Evolutionary conservation across 1,140 invertebrate species (phyloP).

Genomic region (Littorina saxatilis): DNA sequence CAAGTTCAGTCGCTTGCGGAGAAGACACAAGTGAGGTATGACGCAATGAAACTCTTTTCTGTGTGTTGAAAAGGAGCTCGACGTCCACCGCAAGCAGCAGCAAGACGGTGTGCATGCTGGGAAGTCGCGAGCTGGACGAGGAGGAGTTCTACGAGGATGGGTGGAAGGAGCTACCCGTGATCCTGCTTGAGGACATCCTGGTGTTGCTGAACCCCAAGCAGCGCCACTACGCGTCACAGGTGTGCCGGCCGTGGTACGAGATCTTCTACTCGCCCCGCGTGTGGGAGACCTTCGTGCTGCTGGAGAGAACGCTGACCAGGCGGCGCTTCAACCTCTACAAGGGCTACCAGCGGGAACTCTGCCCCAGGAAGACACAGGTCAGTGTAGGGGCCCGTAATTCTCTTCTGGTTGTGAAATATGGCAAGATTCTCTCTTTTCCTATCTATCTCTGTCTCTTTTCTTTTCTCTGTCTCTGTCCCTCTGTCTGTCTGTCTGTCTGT

Average conservation of each 20-base stretch:
- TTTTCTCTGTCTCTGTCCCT: no score
- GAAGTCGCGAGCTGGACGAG: no score
- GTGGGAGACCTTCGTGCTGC: slow-evolving; percentile 81
- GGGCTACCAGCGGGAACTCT: slow-evolving; percentile 79
- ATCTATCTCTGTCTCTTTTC: no score
- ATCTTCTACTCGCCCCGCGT: slow-evolving; percentile 86
- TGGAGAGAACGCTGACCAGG: slow-evolving; percentile 85
- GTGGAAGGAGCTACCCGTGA: slow-evolving; percentile 85
- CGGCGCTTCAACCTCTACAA: slow-evolving; percentile 88
- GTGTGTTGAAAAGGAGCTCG: slow-evolving; percentile 31
- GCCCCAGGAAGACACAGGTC: slow-evolving; percentile 72
- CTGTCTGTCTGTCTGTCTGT: no score
- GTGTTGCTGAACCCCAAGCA: slow-evolving; percentile 82
- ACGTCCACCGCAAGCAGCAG: background rate
- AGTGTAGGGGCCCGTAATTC: background rate
- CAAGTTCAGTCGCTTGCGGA: no score
- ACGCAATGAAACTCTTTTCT: background rate
- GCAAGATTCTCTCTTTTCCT: no score
- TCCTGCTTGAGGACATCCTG: slow-evolving; percentile 87
- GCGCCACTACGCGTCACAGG: slow-evolving; percentile 83
- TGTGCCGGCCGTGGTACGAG: slow-evolving; percentile 82
- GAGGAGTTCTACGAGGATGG: slow-evolving; percentile 50
- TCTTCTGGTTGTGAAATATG: no score
- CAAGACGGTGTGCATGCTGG: no score
- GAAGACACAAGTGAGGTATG: no score